A percentile compares a stretch with the other conserved stretches of the same genome.
Conservation (phyloP, 2,888 invertebrate genomes). For the Eristalis arbustorum region DNA sequence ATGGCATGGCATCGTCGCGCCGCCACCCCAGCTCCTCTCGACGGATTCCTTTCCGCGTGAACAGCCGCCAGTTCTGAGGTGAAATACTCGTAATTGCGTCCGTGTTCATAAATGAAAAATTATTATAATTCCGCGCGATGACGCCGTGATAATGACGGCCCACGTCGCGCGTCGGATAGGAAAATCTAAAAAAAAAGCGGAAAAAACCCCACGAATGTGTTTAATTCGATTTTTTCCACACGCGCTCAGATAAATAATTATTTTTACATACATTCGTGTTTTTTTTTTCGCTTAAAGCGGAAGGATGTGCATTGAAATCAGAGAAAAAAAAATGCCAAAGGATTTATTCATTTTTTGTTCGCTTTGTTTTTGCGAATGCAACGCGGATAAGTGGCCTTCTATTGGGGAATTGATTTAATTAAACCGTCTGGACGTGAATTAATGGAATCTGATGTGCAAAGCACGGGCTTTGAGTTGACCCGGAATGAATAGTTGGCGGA, state of each 20-base stretch:
- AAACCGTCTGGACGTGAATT: slow-evolving; percentile 59
- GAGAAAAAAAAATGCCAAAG: not conserved
- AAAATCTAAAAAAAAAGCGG: slow-evolving; percentile 21
- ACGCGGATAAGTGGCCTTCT: slow-evolving; percentile 49
- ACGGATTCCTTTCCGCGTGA: slow-evolving; percentile 49
- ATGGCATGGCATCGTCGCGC: slow-evolving; percentile 16
- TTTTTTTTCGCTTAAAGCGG: not conserved
- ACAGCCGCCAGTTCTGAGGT: slow-evolving; percentile 62
- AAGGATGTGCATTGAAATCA: not conserved
- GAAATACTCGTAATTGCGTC: slow-evolving; percentile 60
- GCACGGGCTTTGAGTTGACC: slow-evolving; percentile 32
- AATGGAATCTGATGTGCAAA: slow-evolving; percentile 38
- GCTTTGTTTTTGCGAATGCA: not conserved
- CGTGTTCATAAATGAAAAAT: slow-evolving; percentile 66
- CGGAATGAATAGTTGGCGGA: not conserved
- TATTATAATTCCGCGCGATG: slow-evolving; percentile 62
- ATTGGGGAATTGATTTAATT: slow-evolving; percentile 66
- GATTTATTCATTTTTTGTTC: not conserved
- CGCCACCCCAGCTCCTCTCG: not conserved
- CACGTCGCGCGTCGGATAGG: slow-evolving; percentile 19
- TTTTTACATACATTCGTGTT: slow-evolving; percentile 28
- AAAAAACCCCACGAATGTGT: slow-evolving; percentile 25
- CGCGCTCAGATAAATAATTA: slow-evolving; percentile 39
- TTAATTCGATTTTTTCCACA: slow-evolving; percentile 25
- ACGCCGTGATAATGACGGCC: slow-evolving; percentile 57